Evolutionary conservation across 2,113 vertebrate species (phyloP).

Genomic region (Felis catus): F.catus_Fca126_mat1.0 CM031424.1:69223501-69224000

Average conservation of each 20-base stretch:
- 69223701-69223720: not conserved
- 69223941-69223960: not conserved
- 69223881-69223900: not conserved
- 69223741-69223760: not conserved
- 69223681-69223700: not conserved
- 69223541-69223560: not conserved
- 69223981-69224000: not conserved
- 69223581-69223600: slow-evolving; percentile 1
- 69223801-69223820: not conserved
- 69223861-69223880: not conserved
- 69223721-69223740: not conserved
- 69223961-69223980: slow-evolving; percentile 10
- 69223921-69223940: slow-evolving; percentile 23
- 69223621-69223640: not conserved
- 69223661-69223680: slow-evolving; percentile 33
- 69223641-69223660: not conserved
- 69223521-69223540: not conserved
- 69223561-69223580: slow-evolving; percentile 26
- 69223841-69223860: not conserved
- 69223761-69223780: not conserved
- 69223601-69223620: slow-evolving; percentile 43
- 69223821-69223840: not conserved
- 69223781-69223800: not conserved
- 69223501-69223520: not conserved
- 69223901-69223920: slow-evolving; percentile 15